phyloP scores from a whole-genome alignment of 2,888 invertebrate genomes.

The Diloba caeruleocephala region DNA sequence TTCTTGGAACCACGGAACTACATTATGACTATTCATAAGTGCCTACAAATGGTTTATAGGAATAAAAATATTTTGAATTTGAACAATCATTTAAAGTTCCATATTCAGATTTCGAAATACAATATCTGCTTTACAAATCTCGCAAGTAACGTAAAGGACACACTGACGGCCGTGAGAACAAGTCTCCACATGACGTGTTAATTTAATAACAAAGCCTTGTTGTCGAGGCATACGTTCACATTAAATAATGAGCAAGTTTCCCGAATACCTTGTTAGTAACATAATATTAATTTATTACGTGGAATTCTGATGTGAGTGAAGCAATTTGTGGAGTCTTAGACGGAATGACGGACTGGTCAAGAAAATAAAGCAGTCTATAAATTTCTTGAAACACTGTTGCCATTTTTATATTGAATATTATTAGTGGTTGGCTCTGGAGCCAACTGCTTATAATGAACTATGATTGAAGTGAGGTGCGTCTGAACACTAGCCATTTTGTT shows the following conservation, averaged over 20 bases:
- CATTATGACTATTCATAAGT: too few relatives aligned
- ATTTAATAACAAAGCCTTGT: slow-evolving; percentile 75
- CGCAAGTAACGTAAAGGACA: slow-evolving; percentile 27
- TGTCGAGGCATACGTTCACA: slow-evolving; percentile 60
- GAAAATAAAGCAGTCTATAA: neutral
- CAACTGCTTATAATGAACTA: too few relatives aligned
- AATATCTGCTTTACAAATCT: neutral
- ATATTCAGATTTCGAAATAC: too few relatives aligned
- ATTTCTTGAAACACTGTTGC: slow-evolving; percentile 9
- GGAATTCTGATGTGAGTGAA: slow-evolving; percentile 55
- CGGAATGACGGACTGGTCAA: neutral
- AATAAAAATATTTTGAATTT: too few relatives aligned
- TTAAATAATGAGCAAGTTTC: slow-evolving; percentile 75
- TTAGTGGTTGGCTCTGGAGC: too few relatives aligned
- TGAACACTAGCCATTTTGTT: too few relatives aligned
- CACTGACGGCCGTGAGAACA: slow-evolving; percentile 45
- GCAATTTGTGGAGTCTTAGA: slow-evolving; percentile 10
- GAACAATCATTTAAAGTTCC: too few relatives aligned
- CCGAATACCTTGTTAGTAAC: slow-evolving; percentile 74
- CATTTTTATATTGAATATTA: slow-evolving; percentile 15
- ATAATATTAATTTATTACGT: slow-evolving; percentile 74
- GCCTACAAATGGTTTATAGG: too few relatives aligned
- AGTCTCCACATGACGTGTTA: slow-evolving; percentile 64
- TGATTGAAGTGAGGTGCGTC: neutral
- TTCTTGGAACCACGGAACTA: too few relatives aligned